Conservation (phyloP, 2,797 vertebrate genomes). For the Scyliorhinus canicula region DNA sequence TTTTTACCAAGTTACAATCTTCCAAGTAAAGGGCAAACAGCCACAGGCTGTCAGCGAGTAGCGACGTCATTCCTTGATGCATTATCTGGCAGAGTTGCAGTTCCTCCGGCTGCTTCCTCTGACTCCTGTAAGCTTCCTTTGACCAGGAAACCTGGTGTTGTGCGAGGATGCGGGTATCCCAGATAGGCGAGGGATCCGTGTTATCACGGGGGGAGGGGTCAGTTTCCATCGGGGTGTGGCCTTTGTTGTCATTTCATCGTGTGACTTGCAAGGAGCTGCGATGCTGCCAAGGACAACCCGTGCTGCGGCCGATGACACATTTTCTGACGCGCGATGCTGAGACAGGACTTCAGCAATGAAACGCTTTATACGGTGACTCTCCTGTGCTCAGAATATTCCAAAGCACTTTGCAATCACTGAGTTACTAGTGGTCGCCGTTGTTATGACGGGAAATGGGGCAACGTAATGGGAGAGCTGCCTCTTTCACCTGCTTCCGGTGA, state of each 20-base stretch:
- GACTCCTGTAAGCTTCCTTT: neutral
- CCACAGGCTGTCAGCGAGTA: neutral
- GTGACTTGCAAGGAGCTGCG: neutral
- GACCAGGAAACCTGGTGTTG: neutral
- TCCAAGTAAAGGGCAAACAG: neutral
- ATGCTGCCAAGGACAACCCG: neutral
- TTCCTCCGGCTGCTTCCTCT: slow-evolving; percentile 32
- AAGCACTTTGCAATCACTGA: neutral
- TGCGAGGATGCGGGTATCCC: neutral
- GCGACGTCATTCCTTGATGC: neutral
- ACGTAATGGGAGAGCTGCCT: neutral
- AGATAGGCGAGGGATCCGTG: neutral
- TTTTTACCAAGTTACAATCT: neutral
- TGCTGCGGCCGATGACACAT: neutral
- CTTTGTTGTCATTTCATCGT: neutral
- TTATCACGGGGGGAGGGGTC: neutral
- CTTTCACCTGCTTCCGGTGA: neutral
- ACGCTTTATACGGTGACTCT: neutral
- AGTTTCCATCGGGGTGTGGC: neutral
- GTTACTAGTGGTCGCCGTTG: neutral
- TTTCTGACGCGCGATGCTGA: neutral
- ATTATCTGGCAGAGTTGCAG: neutral
- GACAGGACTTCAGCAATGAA: neutral
- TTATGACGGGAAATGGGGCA: neutral
- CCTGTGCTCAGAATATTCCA: neutral